Percentiles rank a stretch among this genome's conserved stretches.
Conservation (phyloP, 2,888 invertebrate genomes). For the Philhelius pedissequus region DNA sequence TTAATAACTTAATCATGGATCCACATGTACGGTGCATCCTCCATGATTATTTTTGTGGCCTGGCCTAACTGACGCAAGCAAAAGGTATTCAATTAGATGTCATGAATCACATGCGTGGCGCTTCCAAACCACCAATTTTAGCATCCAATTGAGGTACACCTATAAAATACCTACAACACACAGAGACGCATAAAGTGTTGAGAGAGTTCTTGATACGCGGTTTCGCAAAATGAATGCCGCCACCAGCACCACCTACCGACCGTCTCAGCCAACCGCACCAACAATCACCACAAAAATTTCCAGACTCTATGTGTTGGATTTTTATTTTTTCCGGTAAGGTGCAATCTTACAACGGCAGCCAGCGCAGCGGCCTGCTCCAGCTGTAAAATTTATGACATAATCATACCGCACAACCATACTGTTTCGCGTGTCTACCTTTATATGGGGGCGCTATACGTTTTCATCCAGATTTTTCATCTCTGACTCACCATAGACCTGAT, state of each 20-base stretch:
- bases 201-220: conserved; percentile 56
- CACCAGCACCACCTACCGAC: not conserved
- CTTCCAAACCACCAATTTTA: conserved; percentile 54
- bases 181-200: conserved; percentile 47
- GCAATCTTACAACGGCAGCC: not conserved
- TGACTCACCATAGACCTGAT: conserved; percentile 32
- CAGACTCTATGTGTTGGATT: not conserved
- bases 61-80: conserved; percentile 8
- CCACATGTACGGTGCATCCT: conserved; percentile 32
- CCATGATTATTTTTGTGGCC: conserved; percentile 35
- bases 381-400: conserved; percentile 54
- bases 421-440: not conserved
- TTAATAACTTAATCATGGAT: conserved; percentile 51
- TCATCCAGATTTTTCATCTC: conserved; percentile 37
- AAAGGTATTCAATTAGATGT: conserved; percentile 61
- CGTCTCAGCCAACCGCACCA: too few relatives aligned
- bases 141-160: conserved; percentile 23
- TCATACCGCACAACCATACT: conserved; percentile 39
- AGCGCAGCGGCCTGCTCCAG: not conserved
- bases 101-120: conserved; percentile 66
- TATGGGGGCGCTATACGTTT: not conserved
- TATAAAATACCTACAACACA: not conserved
- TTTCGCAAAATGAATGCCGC: not conserved
- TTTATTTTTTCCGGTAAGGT: conserved; percentile 31
- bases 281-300: too few relatives aligned